Evolutionary conservation across 2,888 invertebrate species (phyloP).

Genomic region (Mythimna vitellina): DNA sequence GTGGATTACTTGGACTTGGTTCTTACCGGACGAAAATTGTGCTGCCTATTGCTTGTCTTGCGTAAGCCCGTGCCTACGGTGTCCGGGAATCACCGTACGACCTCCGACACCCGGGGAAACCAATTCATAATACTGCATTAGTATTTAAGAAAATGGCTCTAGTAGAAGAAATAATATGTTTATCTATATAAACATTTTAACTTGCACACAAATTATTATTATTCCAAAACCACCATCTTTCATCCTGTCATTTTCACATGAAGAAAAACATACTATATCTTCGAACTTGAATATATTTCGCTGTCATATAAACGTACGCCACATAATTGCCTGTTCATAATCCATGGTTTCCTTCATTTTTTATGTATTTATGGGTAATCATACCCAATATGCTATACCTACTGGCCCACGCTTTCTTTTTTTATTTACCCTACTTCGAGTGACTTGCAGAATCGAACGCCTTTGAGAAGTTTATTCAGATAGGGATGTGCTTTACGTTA

Average conservation of each 20-base stretch:
- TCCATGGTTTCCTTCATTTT: constrained; percentile 60
- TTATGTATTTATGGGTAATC: constrained; percentile 69
- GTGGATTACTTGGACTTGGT: no score
- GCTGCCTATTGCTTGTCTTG: no score
- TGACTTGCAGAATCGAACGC: constrained; percentile 62
- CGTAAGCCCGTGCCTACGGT: no score
- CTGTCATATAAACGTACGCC: constrained; percentile 49
- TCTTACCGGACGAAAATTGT: no score
- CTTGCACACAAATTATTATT: constrained; percentile 6
- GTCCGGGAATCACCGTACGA: no score
- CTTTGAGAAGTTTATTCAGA: constrained; percentile 43
- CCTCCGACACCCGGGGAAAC: no score
- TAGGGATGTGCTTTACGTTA: constrained; percentile 39
- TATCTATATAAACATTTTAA: neutral
- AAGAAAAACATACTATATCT: constrained; percentile 37
- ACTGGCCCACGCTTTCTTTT: constrained; percentile 53
- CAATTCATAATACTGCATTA: no score
- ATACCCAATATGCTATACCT: constrained; percentile 64
- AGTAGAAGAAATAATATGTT: neutral
- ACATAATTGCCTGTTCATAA: constrained; percentile 66
- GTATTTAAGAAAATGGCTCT: no score
- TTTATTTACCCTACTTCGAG: constrained; percentile 59
- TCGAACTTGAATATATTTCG: constrained; percentile 43
- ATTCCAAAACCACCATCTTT: constrained; percentile 6
- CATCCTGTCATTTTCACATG: constrained; percentile 21